Base-by-base conservation (phyloP, 1,140 invertebrate genomes). In the Papilio glaucus region DNA sequence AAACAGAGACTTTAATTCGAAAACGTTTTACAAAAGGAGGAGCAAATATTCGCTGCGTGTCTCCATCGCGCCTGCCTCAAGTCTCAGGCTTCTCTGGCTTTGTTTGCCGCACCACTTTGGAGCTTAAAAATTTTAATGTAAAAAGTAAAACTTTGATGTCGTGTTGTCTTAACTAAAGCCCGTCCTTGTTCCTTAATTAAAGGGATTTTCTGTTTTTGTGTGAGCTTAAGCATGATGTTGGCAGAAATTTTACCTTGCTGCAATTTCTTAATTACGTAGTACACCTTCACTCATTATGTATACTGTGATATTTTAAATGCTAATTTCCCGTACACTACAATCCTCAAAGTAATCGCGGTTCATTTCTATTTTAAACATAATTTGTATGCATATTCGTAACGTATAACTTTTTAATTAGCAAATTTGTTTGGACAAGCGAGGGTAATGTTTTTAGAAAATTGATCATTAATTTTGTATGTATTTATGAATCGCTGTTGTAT, bases 151-250 rank as follows among this genome's bases (percentile, higher is more conserved):
- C 67, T 69, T 69, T 53, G 42, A 69, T 21, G 67, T 69, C 67
- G 45, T 69, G 67, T 69, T 69, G 67, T 69, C 45, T 53, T 21
- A 69, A 69, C 67, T 69, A 69, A 69, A 53, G 67, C 67, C 39
- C n/a, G 67, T 37, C 26, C n/a, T n/a, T 69, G 67, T 69, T 37
- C 67, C 29, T 69, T 69, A 69, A 69, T 69, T 69, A 69, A 69
- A 69, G 45, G 62, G 67, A 69, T 69, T 69, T 68, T 53, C 67
- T 39, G 33, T 69, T 69, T 69, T 49, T 57, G 49, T 57, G 24
- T 21, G 21, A 89, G 84, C 85, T 87, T 90, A 89, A 75, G 71
- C 39, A 53, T 53, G 18, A 49, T 29, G 33, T 53, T 37, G 42
- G 42, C 18, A 49, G 33, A 68, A n/a, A 42, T 69, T 39, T 69